Conservation (phyloP, 2,797 vertebrate species). For the Peromyscus eremicus region DNA sequence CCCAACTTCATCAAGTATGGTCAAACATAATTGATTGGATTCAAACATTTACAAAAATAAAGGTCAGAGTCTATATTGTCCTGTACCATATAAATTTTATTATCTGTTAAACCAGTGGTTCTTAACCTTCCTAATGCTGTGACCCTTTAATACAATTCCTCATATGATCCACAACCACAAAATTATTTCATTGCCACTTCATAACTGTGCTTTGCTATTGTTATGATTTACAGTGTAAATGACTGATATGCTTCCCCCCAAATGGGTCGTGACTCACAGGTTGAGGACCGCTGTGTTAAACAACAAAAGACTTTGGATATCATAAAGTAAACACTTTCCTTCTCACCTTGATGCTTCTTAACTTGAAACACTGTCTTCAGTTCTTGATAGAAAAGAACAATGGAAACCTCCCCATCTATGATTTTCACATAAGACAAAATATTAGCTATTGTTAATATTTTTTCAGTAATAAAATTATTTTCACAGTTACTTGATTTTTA, state of each 20-base stretch:
- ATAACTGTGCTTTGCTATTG: not conserved
- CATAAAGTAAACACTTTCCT: constrained; percentile 21
- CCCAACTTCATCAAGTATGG: not conserved
- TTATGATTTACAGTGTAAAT: not conserved
- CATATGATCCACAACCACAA: not conserved
- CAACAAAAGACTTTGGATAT: constrained; percentile 40
- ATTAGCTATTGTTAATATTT: constrained; percentile 8
- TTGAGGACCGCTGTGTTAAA: not conserved
- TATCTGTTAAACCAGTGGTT: not conserved
- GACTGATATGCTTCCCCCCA: not conserved
- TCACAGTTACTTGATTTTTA: constrained; percentile 5
- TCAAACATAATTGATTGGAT: not conserved
- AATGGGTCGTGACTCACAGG: not conserved
- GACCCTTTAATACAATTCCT: not conserved
- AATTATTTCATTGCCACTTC: not conserved
- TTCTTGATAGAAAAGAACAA: constrained; percentile 3
- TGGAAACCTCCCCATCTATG: not conserved
- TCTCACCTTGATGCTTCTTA: constrained; percentile 21
- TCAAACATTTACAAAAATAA: constrained; percentile 41
- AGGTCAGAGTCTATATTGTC: constrained; percentile 4
- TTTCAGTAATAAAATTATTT: constrained; percentile 53
- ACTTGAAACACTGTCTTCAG: not conserved
- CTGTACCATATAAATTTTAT: not conserved
- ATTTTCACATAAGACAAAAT: constrained; percentile 45
- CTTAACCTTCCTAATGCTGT: not conserved